These are phyloP conservation scores for Marisa cornuarietis DNA, from an alignment of 1,140 invertebrate species.

Conservation along the genomic window DNA sequence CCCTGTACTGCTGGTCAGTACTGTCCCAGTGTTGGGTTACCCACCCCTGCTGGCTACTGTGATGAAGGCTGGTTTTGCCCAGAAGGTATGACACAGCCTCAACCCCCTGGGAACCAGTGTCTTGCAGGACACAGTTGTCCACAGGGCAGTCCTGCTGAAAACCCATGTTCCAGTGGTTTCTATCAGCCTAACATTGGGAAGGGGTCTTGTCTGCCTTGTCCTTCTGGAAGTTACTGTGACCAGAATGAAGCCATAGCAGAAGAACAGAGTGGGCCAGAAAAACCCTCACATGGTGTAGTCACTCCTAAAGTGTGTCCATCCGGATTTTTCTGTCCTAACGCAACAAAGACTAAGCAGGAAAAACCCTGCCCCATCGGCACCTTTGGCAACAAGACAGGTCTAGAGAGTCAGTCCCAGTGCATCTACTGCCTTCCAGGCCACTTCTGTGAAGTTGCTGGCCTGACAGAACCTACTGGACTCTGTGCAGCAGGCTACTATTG, in stretches of 20 bases:
- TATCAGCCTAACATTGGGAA: constrained; percentile 55
- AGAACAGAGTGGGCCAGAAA: constrained; percentile 55
- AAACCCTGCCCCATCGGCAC: constrained; percentile 61
- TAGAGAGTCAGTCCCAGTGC: constrained; percentile 55
- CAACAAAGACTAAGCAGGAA: constrained; percentile 50
- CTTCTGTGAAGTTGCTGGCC: constrained; percentile 57
- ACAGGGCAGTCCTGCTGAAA: constrained; percentile 51
- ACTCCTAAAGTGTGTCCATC: constrained; percentile 60
- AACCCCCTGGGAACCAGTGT: constrained; percentile 59
- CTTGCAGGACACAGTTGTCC: constrained; percentile 60
- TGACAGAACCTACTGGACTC: constrained; percentile 52
- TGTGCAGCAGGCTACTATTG: constrained; percentile 61
- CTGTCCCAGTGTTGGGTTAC: constrained; percentile 54
- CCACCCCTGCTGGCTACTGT: constrained; percentile 54
- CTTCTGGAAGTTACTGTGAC: constrained; percentile 60
- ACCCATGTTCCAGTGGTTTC: constrained; percentile 55
- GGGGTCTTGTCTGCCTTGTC: constrained; percentile 53
- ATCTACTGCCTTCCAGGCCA: constrained; percentile 51
- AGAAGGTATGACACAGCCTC: constrained; percentile 55
- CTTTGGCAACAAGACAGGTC: constrained; percentile 56
- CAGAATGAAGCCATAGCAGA: constrained; percentile 60
- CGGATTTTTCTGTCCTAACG: constrained; percentile 60
- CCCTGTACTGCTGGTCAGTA: constrained; percentile 62
- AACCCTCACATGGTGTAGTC: constrained; percentile 60
- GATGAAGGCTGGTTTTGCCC: constrained; percentile 61